A percentile compares a stretch with the other conserved stretches of the same genome.
These are phyloP conservation scores for Manis javanica DNA, from an alignment of 2,797 vertebrate genomes.

Conservation along the genomic window DNA sequence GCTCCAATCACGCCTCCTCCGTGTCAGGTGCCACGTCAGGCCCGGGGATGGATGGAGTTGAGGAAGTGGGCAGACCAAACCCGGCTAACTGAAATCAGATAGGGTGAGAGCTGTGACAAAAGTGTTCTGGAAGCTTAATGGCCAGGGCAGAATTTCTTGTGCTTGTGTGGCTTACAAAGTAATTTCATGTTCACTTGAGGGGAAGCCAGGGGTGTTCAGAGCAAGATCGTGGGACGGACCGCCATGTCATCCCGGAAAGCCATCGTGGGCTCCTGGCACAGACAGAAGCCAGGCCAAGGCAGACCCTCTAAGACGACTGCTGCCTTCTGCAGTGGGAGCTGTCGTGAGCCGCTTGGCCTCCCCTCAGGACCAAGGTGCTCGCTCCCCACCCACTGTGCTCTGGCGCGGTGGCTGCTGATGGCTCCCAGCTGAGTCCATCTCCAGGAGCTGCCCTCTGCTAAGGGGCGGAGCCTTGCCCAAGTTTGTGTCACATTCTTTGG, in stretches of 20 bases:
- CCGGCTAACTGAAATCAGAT: neutral
- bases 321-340: neutral
- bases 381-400: neutral
- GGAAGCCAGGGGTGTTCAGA: neutral
- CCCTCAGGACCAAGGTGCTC: neutral
- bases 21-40: neutral
- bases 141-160: neutral
- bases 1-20: fast-evolving
- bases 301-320: neutral
- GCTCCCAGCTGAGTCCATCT: neutral
- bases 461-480: neutral
- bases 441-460: neutral
- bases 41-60: too few relatives aligned
- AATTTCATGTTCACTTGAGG: neutral
- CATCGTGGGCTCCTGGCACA: neutral
- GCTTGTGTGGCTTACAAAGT: neutral
- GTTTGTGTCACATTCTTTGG: neutral
- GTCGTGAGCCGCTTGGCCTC: neutral
- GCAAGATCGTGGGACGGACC: neutral
- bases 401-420: neutral
- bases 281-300: neutral
- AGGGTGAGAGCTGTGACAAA: neutral
- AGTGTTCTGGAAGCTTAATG: neutral
- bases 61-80: neutral
- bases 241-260: neutral